A percentile compares a stretch with the other conserved stretches of the same genome.
These are phyloP conservation scores for Oreotrochilus melanogaster DNA, from an alignment of 2,113 vertebrate genomes.

Conservation along the genomic window DNA sequence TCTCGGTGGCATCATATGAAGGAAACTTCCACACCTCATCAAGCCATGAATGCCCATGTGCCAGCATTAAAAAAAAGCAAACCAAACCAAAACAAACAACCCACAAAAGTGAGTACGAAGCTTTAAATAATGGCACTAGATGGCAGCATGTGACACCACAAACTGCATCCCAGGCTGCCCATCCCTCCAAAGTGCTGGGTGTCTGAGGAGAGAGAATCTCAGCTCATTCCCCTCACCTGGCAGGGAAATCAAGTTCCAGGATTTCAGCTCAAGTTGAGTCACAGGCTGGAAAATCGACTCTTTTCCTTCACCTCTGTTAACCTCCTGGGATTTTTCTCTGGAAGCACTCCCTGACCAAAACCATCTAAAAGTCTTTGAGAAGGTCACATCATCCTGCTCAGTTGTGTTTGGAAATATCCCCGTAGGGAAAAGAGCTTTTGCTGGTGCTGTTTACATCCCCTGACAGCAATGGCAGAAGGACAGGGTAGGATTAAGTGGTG, in stretches of 20 bases:
- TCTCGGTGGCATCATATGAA: neutral
- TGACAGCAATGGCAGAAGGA: neutral
- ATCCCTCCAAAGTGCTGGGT: neutral
- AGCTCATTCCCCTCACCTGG: accelerated
- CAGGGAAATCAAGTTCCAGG: neutral
- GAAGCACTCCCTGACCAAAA: neutral
- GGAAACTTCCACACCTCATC: accelerated
- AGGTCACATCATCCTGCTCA: neutral
- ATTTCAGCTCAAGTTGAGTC: neutral
- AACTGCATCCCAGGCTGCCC: neutral
- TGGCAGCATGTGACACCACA: conserved; percentile 77
- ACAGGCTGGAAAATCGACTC: neutral
- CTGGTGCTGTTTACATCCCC: neutral
- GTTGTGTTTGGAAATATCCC: neutral
- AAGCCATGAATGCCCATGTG: accelerated
- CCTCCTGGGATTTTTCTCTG: neutral
- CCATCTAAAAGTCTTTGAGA: neutral
- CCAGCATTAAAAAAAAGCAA: neutral
- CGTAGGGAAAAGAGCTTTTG: neutral
- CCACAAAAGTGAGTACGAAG: neutral
- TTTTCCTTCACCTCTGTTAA: neutral
- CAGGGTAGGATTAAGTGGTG: accelerated
- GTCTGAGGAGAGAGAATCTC: neutral
- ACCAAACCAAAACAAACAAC: too few species aligned
- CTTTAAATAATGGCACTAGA: conserved; percentile 61